Conservation (phyloP, 2,113 vertebrate genomes). For the Spea multiplicata region DNA sequence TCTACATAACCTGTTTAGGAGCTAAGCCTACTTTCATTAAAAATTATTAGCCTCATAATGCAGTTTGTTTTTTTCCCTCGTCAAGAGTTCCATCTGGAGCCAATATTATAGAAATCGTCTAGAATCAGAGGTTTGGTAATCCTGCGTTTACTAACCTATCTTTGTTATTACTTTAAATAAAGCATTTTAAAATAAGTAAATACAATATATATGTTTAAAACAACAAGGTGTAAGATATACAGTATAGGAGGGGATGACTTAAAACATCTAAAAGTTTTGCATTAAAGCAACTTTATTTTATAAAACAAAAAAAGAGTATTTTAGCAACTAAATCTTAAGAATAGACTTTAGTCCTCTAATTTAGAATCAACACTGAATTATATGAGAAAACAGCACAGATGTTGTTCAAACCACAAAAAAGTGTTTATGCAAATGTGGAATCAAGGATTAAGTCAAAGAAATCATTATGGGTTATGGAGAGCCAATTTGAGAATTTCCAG, state of each 20-base stretch:
- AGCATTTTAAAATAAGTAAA: background rate
- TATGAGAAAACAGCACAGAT: constrained; percentile 72
- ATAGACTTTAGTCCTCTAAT: constrained; percentile 70
- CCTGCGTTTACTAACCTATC: background rate
- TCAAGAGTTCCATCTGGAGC: constrained; percentile 63
- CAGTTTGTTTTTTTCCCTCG: constrained; percentile 48
- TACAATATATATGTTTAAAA: background rate
- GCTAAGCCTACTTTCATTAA: constrained; percentile 70
- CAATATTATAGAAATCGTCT: constrained; percentile 53
- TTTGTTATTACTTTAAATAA: background rate
- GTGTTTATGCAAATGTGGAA: constrained; percentile 73
- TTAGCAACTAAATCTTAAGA: constrained; percentile 65
- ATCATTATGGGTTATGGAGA: constrained; percentile 60
- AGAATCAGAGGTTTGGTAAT: constrained; percentile 9
- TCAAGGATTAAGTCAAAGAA: constrained; percentile 66
- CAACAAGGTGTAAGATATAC: background rate
- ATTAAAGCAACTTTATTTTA: constrained; percentile 14
- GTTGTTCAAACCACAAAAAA: constrained; percentile 72
- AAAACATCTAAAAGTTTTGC: background rate
- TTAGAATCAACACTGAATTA: constrained; percentile 64
- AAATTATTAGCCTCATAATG: constrained; percentile 70
- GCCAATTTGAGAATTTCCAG: constrained; percentile 60
- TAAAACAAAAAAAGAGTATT: constrained; percentile 51
- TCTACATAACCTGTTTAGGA: constrained; percentile 61
- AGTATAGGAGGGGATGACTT: background rate